Evolutionary conservation across 2,113 vertebrate genomes (phyloP).

Genomic region (Coptodon bakossiorum): DNA sequence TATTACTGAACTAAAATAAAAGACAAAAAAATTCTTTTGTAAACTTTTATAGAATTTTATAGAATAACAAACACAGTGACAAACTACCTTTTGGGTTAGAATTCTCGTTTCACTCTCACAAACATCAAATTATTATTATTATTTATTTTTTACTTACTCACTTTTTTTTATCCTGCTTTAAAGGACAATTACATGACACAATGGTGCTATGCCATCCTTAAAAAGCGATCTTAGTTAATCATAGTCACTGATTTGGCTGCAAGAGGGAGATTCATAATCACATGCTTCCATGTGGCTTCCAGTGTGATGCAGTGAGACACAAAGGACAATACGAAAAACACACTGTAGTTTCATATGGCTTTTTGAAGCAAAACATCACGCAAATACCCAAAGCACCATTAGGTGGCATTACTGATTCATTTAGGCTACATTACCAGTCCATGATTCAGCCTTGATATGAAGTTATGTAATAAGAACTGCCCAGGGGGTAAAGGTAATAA

Average conservation of each 20-base stretch:
- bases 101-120: not conserved
- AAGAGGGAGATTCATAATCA: not conserved
- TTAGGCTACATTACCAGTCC: not conserved
- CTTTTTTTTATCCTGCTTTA: not conserved
- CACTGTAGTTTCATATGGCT: not conserved
- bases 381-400: not conserved
- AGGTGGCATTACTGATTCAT: constrained; percentile 1
- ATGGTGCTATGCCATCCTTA: not conserved
- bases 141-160: not conserved
- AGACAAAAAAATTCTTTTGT: not conserved
- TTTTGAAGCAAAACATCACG: not conserved
- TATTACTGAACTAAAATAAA: not conserved
- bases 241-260: not conserved
- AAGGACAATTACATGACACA: not conserved
- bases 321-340: not conserved
- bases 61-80: not conserved
- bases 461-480: not conserved
- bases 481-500: not conserved
- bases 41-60: not conserved
- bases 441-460: not conserved
- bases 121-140: not conserved
- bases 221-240: not conserved
- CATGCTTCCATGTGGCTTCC: not conserved
- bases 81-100: not conserved
- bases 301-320: not conserved